Evolutionary conservation across 1,140 invertebrate species (phyloP), one percentile per base, ranked within the genome.

Genomic region (Cylas formicarius): DNA sequence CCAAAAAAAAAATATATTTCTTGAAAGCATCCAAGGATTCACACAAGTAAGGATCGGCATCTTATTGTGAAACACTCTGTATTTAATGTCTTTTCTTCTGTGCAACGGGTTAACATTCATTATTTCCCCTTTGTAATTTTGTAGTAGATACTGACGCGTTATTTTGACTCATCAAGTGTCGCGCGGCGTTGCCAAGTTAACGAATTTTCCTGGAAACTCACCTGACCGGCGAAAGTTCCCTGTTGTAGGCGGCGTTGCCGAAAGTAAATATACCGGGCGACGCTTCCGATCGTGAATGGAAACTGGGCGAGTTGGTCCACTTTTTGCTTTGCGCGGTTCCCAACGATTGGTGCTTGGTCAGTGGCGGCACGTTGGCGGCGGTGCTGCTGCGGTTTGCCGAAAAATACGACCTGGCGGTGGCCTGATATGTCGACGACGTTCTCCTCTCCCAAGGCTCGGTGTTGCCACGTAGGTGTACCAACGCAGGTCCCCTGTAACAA

Each of bases 141-240:
- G 24, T n/a, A 31, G 7, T 7, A 31, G 5, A 17, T 13, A 17
- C 29, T 5, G 11, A 6, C 29, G 29, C 29, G 24, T 13, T 31
- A 31, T 6, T 5, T 13, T 16, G 29, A 31, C 6, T 13, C 18
- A 13, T 31, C 29, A n/a, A 31, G 11, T 11, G 8, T 26, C n/a
- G n/a, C 24, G 24, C 24, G 24, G n/a, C 24, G 24, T 8, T 8
- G n/a, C 8, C 24, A n/a, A n/a, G n/a, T 8, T 8, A 26, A 26
- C n/a, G 24, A 16, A 32, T 13, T n/a, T 9, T 13, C 11, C 8
- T n/a, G 31, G 13, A 32, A 46, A 27, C 38, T 26, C 36, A 48
- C 44, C 44, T 52, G 2, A 77, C 74, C 4, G 75, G 75, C 1
- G 75, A 77, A 17, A 77, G 56, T 50, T 77, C 75, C 6, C 74